These are phyloP conservation scores for Oreochromis aureus DNA, from an alignment of 2,113 vertebrate genomes.

Conservation along the genomic window DNA sequence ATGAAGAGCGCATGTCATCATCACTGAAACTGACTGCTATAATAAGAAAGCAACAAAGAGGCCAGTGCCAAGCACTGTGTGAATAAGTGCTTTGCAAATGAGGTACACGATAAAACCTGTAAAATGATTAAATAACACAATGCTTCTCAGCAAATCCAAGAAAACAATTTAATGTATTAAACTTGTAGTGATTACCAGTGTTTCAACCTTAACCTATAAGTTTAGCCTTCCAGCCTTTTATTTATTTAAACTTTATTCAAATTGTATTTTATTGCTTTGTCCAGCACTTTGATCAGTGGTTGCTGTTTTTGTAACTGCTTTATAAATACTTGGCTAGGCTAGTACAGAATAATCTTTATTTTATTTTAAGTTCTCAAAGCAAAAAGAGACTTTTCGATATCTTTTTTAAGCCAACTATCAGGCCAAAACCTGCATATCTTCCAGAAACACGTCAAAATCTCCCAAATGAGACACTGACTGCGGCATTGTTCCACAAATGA, in stretches of 20 bases:
- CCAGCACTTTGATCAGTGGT: not conserved
- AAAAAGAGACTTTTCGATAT: not conserved
- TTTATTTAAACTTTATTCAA: not conserved
- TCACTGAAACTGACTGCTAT: slow-evolving; percentile 14
- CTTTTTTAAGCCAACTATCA: not conserved
- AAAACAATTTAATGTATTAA: not conserved
- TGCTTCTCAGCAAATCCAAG: not conserved
- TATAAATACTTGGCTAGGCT: not conserved
- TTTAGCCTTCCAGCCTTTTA: not conserved
- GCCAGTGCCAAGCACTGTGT: not conserved
- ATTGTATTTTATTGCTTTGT: not conserved
- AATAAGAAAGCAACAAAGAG: slow-evolving; percentile 26
- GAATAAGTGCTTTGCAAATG: not conserved
- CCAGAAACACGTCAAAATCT: not conserved
- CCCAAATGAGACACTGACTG: not conserved
- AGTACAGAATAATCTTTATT: not conserved
- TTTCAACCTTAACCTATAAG: not conserved
- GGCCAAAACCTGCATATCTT: not conserved
- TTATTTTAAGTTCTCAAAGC: not conserved
- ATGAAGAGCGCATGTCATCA: slow-evolving; percentile 10
- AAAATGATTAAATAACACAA: not conserved
- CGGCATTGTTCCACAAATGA: not conserved
- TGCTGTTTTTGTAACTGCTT: not conserved
- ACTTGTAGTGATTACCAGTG: not conserved
- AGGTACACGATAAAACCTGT: not conserved